Base-by-base conservation (phyloP, 2,797 vertebrate genomes). In the Delichon dasypus region DNA sequence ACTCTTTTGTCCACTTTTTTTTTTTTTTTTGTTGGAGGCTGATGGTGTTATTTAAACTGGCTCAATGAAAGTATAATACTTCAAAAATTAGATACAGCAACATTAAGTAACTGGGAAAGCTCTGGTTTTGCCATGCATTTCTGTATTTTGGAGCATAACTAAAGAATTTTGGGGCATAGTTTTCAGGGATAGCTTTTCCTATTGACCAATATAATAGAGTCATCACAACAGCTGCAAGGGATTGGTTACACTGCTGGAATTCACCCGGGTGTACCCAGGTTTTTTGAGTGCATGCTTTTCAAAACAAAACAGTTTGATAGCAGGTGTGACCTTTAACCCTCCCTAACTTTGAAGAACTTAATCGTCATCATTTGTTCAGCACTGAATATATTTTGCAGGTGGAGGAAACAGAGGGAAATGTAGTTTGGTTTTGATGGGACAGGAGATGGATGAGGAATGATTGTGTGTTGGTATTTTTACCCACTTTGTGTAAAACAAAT, bases 241-340 rank as follows among this genome's bases (percentile, higher is more conserved):
- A 95, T 97, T 97, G 97, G 97, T 98, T 98, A 96, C 97, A 94
- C 96, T 94, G 88, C 90, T 98, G 97, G 97, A 97, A 98, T 98
- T 98, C 97, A 78, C 80, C 92, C 74, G 64, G 88, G 95, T 96
- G 94, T 85, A 85, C 62, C 76, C 96, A 97, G 97, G 95, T 81
- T 88, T 96, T 98, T 97, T 96, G 92, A 92, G 80, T 77, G 75
- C 83, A 54, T 94, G 95, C 88, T 97, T 97, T 98, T 98, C 65
- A 93, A 98, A 96, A 83, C 95, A 94, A 92, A 97, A 95, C 97
- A 97, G 97, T 98, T 97, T 94, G 96, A 97, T 97, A 98, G 98
- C 98, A 98, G 98, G 97, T 98, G 97, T 97, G 98, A 97, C 98
- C 98, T 98, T 97, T 97, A 97, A 98, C 95, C 89, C 92, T 93